Percentiles rank a stretch among this genome's conserved stretches.
phyloP scores from a whole-genome alignment of 1,140 invertebrate genomes.

The Drosophila mayri region DNA sequence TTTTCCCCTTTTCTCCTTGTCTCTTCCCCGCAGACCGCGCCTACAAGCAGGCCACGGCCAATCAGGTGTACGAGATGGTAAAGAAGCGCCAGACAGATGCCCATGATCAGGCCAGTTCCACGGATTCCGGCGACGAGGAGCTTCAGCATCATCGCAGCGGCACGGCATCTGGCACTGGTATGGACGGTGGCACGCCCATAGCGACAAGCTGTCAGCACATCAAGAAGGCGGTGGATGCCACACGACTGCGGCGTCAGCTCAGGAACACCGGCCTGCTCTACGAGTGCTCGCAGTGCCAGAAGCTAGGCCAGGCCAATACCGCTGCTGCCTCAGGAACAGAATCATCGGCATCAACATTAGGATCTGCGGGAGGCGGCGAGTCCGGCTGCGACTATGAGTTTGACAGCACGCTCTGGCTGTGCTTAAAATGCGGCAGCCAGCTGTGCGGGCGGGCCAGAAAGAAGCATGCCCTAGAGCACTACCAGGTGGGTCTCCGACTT shows the following conservation, averaged over 20 bases:
- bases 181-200: constrained; percentile 41
- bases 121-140: constrained; percentile 88
- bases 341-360: not conserved
- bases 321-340: not conserved
- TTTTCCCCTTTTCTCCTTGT: too few relatives aligned
- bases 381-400: constrained; percentile 86
- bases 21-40: constrained; percentile 4
- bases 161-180: constrained; percentile 21
- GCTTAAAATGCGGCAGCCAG: constrained; percentile 90
- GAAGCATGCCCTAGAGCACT: constrained; percentile 92
- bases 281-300: constrained; percentile 88
- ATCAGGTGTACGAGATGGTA: constrained; percentile 60
- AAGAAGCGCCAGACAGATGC: constrained; percentile 89
- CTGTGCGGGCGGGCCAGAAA: constrained; percentile 90
- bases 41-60: constrained; percentile 25
- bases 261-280: constrained; percentile 86
- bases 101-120: constrained; percentile 86
- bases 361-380: constrained; percentile 4
- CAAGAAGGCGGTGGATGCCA: constrained; percentile 89
- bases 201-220: constrained; percentile 88
- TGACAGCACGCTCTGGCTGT: constrained; percentile 89
- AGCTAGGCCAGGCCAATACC: constrained; percentile 67
- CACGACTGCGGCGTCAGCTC: constrained; percentile 88
- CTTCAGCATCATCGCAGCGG: constrained; percentile 22
- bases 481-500: constrained; percentile 81